Evolutionary conservation across 2,797 vertebrate species (phyloP).

Genomic region (Steatocranus sp.): DNA sequence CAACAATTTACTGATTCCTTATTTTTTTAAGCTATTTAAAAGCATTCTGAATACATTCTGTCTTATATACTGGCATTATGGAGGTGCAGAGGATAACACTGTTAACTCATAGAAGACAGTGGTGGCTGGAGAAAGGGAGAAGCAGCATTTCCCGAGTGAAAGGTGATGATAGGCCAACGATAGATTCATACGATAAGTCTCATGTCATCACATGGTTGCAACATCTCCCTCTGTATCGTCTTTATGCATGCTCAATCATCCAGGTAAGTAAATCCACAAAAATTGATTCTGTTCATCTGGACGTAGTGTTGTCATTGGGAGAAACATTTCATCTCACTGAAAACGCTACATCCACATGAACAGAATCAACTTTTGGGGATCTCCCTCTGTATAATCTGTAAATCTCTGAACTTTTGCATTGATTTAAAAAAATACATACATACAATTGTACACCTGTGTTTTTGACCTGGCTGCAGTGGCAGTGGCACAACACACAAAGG

Average conservation of each 20-base stretch:
- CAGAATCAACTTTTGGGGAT: background rate
- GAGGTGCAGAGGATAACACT: background rate
- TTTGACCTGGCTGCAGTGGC: too few relatives aligned
- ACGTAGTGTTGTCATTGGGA: background rate
- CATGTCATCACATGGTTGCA: background rate
- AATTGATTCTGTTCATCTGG: background rate
- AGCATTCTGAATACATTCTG: rapidly evolving
- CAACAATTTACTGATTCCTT: background rate
- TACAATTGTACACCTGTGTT: too few relatives aligned
- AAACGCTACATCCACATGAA: background rate
- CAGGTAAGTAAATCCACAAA: background rate
- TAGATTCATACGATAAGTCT: background rate
- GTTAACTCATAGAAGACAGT: background rate
- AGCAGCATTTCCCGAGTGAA: background rate
- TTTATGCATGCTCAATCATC: rapidly evolving
- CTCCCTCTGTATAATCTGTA: too few relatives aligned
- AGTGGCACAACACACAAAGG: too few relatives aligned
- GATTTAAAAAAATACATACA: too few relatives aligned
- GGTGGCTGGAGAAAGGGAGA: background rate
- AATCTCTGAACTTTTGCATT: too few relatives aligned
- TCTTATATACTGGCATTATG: background rate
- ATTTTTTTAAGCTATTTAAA: background rate
- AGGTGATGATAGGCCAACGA: background rate
- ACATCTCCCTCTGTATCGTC: background rate
- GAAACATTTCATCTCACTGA: background rate